A percentile compares a stretch with the other conserved stretches of the same genome.
Evolutionary conservation across 2,113 vertebrate species (phyloP).

Genomic region (Athene noctua): DNA sequence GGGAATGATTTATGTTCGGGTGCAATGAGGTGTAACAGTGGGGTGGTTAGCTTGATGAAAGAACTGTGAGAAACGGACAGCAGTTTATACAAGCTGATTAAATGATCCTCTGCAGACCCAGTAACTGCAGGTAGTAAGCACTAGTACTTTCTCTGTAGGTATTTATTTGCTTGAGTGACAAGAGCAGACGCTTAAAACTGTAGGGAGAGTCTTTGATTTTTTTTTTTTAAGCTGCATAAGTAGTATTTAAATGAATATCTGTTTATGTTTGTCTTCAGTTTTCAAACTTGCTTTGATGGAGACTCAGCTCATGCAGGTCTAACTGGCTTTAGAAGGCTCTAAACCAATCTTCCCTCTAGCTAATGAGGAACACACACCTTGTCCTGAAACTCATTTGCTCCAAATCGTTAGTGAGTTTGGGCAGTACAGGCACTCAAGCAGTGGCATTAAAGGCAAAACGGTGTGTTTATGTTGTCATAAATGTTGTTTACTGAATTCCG

Average conservation of each 20-base stretch:
- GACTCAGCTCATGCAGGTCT: not conserved
- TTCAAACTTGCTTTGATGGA: not conserved
- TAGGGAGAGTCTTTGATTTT: not conserved
- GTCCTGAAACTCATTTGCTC: not conserved
- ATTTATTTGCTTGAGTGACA: not conserved
- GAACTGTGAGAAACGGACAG: not conserved
- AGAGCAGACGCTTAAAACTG: not conserved
- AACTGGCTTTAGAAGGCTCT: not conserved
- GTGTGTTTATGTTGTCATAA: not conserved
- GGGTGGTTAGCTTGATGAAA: not conserved
- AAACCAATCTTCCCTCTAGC: not conserved
- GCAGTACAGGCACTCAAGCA: not conserved
- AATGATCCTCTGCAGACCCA: not conserved
- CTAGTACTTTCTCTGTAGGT: not conserved
- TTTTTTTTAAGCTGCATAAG: not conserved
- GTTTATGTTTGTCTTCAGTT: not conserved
- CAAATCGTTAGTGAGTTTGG: not conserved
- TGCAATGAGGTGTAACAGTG: not conserved
- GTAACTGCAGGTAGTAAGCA: not conserved
- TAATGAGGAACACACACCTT: not conserved
- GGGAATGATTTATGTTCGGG: fast-evolving
- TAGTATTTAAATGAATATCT: not conserved
- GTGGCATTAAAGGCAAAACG: not conserved
- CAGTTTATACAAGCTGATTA: not conserved
- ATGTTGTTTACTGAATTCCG: not conserved